A percentile compares a stretch with the other conserved stretches of the same genome.
Evolutionary conservation across 2,113 vertebrate species (phyloP).

Genomic region (Amia ocellicauda): DNA sequence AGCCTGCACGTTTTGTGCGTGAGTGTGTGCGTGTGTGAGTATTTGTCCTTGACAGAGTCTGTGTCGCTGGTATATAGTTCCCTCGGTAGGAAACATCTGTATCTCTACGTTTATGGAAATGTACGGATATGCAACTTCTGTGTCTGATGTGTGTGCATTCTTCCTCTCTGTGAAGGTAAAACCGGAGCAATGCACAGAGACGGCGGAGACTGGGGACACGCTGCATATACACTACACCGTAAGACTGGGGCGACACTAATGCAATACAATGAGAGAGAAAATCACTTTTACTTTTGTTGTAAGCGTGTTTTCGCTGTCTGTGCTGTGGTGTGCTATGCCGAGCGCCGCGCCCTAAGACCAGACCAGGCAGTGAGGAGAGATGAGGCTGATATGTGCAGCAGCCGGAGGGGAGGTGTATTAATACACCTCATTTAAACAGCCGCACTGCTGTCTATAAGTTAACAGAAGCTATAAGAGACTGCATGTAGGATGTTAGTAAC

Average conservation of each 20-base stretch:
- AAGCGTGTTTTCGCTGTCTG: not conserved
- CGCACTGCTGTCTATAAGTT: too few species aligned
- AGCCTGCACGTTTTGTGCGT: too few species aligned
- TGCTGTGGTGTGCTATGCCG: too few species aligned
- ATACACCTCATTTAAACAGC: not conserved
- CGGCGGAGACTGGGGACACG: slow-evolving; percentile 79
- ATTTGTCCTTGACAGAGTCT: not conserved
- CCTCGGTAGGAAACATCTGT: not conserved
- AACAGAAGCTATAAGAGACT: too few species aligned
- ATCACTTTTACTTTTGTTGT: not conserved
- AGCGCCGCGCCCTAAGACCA: slow-evolving; percentile 3
- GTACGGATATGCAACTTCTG: too few species aligned
- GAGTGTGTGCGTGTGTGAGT: not conserved
- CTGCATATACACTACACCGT: slow-evolving; percentile 92
- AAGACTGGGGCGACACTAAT: slow-evolving; percentile 41
- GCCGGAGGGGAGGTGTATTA: not conserved
- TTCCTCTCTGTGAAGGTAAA: slow-evolving; percentile 52
- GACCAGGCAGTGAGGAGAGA: slow-evolving; percentile 15
- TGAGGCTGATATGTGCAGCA: not conserved
- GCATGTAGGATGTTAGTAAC: too few species aligned
- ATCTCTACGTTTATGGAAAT: not conserved
- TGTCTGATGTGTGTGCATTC: slow-evolving; percentile 12
- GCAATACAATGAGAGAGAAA: not conserved
- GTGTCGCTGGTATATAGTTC: not conserved
- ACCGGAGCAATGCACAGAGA: slow-evolving; percentile 73